These are phyloP conservation scores for Zoanthus sansibaricus DNA, from an alignment of 92 coral and sea anemone species.

Conservation along the genomic window DNA sequence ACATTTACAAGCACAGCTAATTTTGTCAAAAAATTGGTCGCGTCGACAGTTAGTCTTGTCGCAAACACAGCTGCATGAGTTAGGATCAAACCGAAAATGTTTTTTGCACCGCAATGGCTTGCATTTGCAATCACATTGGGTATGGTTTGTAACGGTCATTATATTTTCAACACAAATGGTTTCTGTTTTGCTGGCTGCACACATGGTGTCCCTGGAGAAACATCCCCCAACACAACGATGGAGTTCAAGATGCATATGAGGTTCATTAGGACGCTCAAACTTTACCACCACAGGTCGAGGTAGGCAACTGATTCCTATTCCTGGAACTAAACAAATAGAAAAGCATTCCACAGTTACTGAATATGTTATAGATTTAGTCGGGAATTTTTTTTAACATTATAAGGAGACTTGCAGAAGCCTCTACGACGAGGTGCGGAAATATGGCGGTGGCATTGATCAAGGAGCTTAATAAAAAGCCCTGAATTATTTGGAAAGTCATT, in stretches of 20 bases:
- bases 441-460: no score
- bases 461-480: no score
- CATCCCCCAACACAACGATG: conserved; percentile 1
- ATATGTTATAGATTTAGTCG: neutral
- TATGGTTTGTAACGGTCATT: neutral
- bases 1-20: neutral
- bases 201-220: neutral
- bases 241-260: neutral
- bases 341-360: neutral
- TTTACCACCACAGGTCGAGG: neutral
- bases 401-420: no score
- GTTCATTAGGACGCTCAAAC: neutral
- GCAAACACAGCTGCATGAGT: neutral
- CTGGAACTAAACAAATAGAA: neutral
- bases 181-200: neutral
- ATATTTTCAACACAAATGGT: neutral
- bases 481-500: no score
- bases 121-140: neutral
- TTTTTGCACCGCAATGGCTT: neutral
- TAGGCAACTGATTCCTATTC: neutral
- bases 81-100: neutral
- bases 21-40: neutral
- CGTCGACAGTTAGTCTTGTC: neutral
- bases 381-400: no score
- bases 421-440: no score